Evolutionary conservation across 2,888 invertebrate species (phyloP).

Genomic region (Oxytorus armatus): DNA sequence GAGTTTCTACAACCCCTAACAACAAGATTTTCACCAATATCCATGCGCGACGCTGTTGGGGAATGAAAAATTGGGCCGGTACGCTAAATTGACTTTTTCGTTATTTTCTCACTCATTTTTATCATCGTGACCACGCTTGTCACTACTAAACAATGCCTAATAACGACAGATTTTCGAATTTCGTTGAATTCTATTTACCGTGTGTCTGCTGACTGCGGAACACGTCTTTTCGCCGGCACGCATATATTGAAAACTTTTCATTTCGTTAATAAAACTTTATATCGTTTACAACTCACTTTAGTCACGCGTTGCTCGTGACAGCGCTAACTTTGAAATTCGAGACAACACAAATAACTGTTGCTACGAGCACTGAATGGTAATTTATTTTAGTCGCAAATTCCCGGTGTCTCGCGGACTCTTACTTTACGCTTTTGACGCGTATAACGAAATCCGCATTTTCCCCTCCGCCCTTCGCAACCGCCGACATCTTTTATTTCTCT

Average conservation of each 20-base stretch:
- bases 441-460: slow-evolving; percentile 27
- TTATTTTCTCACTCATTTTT: too few relatives aligned
- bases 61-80: too few relatives aligned
- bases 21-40: slow-evolving; percentile 6
- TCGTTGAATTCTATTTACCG: too few relatives aligned
- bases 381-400: slow-evolving; percentile 34
- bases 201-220: neutral
- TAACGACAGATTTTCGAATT: too few relatives aligned
- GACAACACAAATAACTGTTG: slow-evolving; percentile 17
- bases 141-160: too few relatives aligned
- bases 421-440: neutral
- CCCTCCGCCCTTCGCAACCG: neutral
- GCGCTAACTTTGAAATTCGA: slow-evolving; percentile 12
- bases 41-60: neutral
- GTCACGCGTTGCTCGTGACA: neutral
- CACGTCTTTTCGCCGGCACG: neutral
- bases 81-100: too few relatives aligned
- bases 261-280: neutral
- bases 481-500: neutral
- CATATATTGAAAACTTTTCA: neutral
- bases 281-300: neutral
- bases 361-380: slow-evolving; percentile 23
- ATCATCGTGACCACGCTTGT: too few relatives aligned
- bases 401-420: neutral
- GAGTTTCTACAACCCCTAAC: neutral